Conservation (phyloP, 2,797 vertebrate genomes). For the Leuciscus waleckii region DNA sequence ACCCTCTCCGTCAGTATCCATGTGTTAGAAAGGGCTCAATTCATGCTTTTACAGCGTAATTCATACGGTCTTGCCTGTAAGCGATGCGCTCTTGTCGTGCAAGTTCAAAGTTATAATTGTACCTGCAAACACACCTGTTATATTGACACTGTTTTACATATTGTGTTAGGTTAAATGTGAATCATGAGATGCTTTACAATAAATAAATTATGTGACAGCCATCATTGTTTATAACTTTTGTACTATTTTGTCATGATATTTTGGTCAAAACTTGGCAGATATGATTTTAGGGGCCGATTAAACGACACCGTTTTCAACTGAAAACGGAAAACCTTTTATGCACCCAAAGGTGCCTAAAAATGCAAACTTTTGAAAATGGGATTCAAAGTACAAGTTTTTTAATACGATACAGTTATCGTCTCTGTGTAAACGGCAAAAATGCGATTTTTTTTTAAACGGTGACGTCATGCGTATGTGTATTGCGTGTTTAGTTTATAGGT, state of each 20-base stretch:
- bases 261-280: background rate
- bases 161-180: background rate
- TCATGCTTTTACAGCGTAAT: constrained; percentile 19
- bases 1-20: constrained; percentile 27
- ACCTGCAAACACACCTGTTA: constrained; percentile 4
- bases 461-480: no score
- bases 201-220: background rate
- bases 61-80: background rate
- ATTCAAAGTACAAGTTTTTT: no score
- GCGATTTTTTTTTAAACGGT: no score
- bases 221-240: background rate
- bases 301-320: no score
- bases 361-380: no score
- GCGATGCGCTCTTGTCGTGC: constrained; percentile 4
- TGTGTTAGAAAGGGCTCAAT: constrained; percentile 24
- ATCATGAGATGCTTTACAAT: background rate
- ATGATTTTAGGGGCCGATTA: background rate
- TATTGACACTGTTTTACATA: background rate
- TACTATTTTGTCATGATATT: background rate
- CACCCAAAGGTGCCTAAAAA: no score
- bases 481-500: no score
- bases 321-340: no score
- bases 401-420: no score
- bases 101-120: constrained; percentile 5
- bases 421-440: no score